A percentile compares a stretch with the other conserved stretches of the same genome.
Conservation (phyloP, 1,140 invertebrate genomes). For the Drosophila nikananu region DNA sequence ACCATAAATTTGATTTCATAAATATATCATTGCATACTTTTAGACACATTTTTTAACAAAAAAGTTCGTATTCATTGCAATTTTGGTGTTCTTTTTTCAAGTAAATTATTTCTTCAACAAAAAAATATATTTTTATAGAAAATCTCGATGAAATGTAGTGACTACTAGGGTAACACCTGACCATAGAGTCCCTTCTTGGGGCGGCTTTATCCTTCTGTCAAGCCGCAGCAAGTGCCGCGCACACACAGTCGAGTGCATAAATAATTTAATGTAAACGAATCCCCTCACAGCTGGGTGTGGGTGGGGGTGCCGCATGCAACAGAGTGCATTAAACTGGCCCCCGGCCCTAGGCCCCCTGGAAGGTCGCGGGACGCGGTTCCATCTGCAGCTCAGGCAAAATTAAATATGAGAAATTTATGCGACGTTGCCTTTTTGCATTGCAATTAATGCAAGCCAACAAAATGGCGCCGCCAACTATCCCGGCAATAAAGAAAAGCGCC, state of each 20-base stretch:
- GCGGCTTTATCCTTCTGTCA: constrained; percentile 24
- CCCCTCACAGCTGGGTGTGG: constrained; percentile 4
- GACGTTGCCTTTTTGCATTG: constrained; percentile 73
- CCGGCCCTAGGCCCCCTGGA: background rate
- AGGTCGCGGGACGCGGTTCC: constrained; percentile 40
- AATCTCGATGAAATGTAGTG: too few relatives aligned
- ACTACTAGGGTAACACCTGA: background rate
- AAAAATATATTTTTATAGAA: background rate
- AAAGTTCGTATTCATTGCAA: background rate
- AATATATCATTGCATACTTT: background rate
- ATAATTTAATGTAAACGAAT: constrained; percentile 77
- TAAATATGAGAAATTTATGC: constrained; percentile 83
- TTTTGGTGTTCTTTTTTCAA: background rate
- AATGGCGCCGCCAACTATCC: constrained; percentile 42
- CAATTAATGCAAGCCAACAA: constrained; percentile 74
- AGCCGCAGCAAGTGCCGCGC: constrained; percentile 47
- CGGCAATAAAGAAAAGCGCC: constrained; percentile 32
- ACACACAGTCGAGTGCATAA: constrained; percentile 68
- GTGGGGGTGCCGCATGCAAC: constrained; percentile 32
- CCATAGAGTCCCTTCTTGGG: background rate
- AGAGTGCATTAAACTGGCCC: constrained; percentile 54
- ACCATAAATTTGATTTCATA: background rate
- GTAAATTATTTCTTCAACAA: too few relatives aligned
- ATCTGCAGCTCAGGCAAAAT: constrained; percentile 70
- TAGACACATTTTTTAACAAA: background rate